Evolutionary conservation across 1,140 invertebrate species (phyloP), one percentile per base, ranked within the genome.

Genomic region (Drosophila murphyi): DNA sequence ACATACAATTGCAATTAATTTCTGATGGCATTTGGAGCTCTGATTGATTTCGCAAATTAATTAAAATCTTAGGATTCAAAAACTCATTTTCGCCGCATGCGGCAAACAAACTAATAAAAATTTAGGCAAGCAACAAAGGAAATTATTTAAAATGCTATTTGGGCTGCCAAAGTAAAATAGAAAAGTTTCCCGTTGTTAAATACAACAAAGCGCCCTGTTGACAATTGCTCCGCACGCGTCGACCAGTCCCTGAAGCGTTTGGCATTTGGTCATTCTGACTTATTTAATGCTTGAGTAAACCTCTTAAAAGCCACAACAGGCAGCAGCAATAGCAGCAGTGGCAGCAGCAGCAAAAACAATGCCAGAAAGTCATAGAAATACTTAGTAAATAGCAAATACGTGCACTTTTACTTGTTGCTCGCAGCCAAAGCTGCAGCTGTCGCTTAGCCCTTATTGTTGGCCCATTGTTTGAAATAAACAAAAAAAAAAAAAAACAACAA

Each of bases 251-350:
- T 20, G 20, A 20, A 20, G 20, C 20, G 20, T 20, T 20, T 20
- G 20, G 20, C 20, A 20, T 32, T 55, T 47, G 20, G 31, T n/a
- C 34, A 62, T 37, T 78, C 51, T 78, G 78, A 85, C 81, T 90
- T 85, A 76, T 89, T 89, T 89, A 89, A 90, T 89, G 80, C 86
- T 76, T 72, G 72, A 81, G 81, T 85, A 89, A 89, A 85, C 71
- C 86, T 85, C 74, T 74, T 73, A 82, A 70, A 80, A 78, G 60
- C 67, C 45, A n/a, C 39, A 60, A 80, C 71, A 52, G 28, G 60
- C 67, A 39, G n/a, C 39, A 60, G 78, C 71, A 52, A 12, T 43
- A 70, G 57, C n/a, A n/a, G n/a, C n/a, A n/a, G n/a, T n/a, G n/a
- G n/a, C 64, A 41, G 47, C 54, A 62, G 63, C 55, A 56, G 64